Evolutionary conservation across 1,140 invertebrate species (phyloP), one percentile per base, ranked within the genome.

Genomic region (Arion vulgaris): DNA sequence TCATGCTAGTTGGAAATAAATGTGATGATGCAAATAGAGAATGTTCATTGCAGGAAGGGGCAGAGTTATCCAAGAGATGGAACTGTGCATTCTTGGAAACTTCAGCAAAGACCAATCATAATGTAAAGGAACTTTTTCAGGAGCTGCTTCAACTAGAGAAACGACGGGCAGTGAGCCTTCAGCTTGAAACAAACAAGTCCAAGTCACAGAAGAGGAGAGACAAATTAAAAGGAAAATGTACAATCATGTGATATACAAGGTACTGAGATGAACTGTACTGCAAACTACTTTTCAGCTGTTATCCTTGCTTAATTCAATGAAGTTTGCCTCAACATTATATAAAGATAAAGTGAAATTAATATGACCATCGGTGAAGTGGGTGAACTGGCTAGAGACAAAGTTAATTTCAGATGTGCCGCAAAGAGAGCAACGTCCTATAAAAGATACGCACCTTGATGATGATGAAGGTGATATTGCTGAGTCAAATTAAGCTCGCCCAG

Each of bases 91-190:
- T 98, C 91, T 96, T 99, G 94, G 98, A 99, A 93, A 99, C 98
- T 4, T 99, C 98, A 5, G 98, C 98, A 19, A 99, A 99, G 94
- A 99, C 97, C 83, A 99, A 99, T 93, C 96, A 98, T 93, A 99
- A 99, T 93, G 98, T 99, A 2, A 98, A 98, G 89, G 97, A 99
- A 92, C 94, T 99, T 32, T 94, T 94, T 86, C 92, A 94, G 85
- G 93, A 94, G 93, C 94, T 99, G 76, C 93, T 99, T 81, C 98
- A 98, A 90, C 95, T 99, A 94, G 98, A 99, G 92, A 99, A 98
- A 92, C 97, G 97, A 86, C 94, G 98, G 88, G 97, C 97, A 88
- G 98, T 99, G 86, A 98, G 97, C 84, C 94, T 99, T 85, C 96
- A 98, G 84, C 94, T 98, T 76, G 97, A 97, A 88, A 95, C 95